Base-by-base conservation (phyloP, 2,113 vertebrate species). In the Atractosteus spatula region DNA sequence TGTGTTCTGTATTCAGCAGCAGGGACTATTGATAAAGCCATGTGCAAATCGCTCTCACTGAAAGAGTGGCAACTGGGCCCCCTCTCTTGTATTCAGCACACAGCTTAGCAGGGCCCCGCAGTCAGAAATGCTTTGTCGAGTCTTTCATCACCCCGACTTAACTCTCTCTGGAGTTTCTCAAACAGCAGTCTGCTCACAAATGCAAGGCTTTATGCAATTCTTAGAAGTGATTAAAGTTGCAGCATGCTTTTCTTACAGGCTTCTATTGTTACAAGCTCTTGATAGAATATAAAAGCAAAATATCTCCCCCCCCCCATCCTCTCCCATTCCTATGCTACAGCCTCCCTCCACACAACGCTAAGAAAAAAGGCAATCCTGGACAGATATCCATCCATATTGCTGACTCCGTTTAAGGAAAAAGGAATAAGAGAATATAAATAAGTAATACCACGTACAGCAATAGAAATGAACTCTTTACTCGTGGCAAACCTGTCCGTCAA, bases 1-100 rank as follows among this genome's bases (percentile, higher is more conserved):
- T 83, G 87, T 83, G 88, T 87, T 89, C 86, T 86, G 85, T 79
- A 88, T 91, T 91, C 91, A 89, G 88, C 81, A 74, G 70, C 80
- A 44, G 79, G 79, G 79, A 79, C 91, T 88, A 86, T 86, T 85
- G 84, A 83, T 89, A 87, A 86, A 92, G 91, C 90, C 80, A 70
- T 78, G 87, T 88, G 88, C 85, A 86, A 89, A 85, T 87, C 80
- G 84, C 51, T 62, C 71, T 13, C 78, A 85, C 81, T 76, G 81
- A 78, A 80, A 86, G 78, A 85, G 86, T 82, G 76, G 79, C 71
- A 42, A 85, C 81, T 78, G 85, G 85, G 65, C 85, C 81, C 80
- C 85, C 82, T 72, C 80, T 81, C 82, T 69, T 42, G 78, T 87
- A 79, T 89, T 84, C 74, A 84, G 80, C 69, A 74, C 76, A 66